phyloP scores from a whole-genome alignment of 2,113 vertebrate genomes.

The Arizona elegans region DNA sequence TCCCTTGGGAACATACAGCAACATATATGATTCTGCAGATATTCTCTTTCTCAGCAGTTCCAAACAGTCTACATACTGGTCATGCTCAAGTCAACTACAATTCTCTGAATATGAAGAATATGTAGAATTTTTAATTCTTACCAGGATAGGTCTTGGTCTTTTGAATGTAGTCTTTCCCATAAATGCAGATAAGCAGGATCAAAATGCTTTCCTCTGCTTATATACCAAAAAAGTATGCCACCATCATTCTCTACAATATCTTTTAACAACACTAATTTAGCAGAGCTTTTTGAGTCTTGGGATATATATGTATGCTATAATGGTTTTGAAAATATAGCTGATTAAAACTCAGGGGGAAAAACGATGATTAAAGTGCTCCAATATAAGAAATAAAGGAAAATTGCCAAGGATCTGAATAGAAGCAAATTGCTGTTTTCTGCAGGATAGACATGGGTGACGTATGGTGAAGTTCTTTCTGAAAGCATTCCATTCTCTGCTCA shows the following conservation, averaged over 20 bases:
- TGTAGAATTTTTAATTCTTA: neutral
- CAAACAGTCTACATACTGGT: neutral
- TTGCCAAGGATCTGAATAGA: neutral
- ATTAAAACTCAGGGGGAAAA: neutral
- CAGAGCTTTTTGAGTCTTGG: neutral
- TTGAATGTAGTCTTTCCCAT: neutral
- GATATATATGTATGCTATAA: neutral
- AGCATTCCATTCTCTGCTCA: neutral
- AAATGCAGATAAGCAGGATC: neutral
- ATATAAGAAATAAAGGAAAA: neutral
- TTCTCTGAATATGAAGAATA: neutral
- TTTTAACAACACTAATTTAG: neutral
- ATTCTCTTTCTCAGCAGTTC: neutral
- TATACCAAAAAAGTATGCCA: too few relatives aligned
- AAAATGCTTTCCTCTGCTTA: neutral
- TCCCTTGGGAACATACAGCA: neutral
- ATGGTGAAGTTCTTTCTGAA: too few relatives aligned
- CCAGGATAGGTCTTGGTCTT: neutral
- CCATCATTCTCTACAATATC: too few relatives aligned
- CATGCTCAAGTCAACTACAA: neutral
- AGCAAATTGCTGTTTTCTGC: neutral
- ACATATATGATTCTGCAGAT: neutral
- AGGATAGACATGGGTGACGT: neutral
- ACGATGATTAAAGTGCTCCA: neutral
- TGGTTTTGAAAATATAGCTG: neutral